Conservation (phyloP, 1,140 invertebrate genomes). For the Aphidius gifuensis region DNA sequence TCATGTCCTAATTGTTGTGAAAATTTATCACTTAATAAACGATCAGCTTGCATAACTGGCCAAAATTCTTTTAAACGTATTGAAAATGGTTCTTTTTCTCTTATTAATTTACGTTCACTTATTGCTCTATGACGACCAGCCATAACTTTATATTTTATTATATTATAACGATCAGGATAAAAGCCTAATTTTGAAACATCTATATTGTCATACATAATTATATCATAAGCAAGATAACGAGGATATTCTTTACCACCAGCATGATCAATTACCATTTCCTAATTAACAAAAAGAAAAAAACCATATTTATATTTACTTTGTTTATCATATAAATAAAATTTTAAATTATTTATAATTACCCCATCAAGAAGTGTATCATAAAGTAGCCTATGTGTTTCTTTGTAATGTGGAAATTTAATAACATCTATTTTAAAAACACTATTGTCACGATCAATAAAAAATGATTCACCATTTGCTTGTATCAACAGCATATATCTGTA, state of each 20-base stretch:
- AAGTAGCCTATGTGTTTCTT: slow-evolving; percentile 70
- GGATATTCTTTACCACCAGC: slow-evolving; percentile 71
- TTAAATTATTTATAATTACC: slow-evolving; percentile 55
- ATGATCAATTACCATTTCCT: slow-evolving; percentile 89
- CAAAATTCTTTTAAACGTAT: slow-evolving; percentile 89
- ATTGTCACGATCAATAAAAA: slow-evolving; percentile 95
- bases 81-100: slow-evolving; percentile 80
- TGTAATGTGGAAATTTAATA: slow-evolving; percentile 75
- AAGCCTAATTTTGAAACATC: slow-evolving; percentile 77
- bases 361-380: slow-evolving; percentile 91
- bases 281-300: slow-evolving; percentile 29
- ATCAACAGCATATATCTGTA: slow-evolving; percentile 92
- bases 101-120: slow-evolving; percentile 70
- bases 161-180: slow-evolving; percentile 71
- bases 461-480: slow-evolving; percentile 78
- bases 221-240: slow-evolving; percentile 93
- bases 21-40: slow-evolving; percentile 84
- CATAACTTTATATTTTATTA: slow-evolving; percentile 73
- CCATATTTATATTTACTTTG: too few species aligned
- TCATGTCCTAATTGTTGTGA: slow-evolving; percentile 83
- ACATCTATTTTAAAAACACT: slow-evolving; percentile 85
- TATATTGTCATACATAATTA: slow-evolving; percentile 78
- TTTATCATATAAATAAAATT: too few species aligned
- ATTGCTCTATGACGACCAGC: slow-evolving; percentile 65
- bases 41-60: slow-evolving; percentile 67